A percentile compares a stretch with the other conserved stretches of the same genome.
Evolutionary conservation across 2,888 invertebrate genomes (phyloP).

Genomic region (Cryptosula pallasiana): DNA sequence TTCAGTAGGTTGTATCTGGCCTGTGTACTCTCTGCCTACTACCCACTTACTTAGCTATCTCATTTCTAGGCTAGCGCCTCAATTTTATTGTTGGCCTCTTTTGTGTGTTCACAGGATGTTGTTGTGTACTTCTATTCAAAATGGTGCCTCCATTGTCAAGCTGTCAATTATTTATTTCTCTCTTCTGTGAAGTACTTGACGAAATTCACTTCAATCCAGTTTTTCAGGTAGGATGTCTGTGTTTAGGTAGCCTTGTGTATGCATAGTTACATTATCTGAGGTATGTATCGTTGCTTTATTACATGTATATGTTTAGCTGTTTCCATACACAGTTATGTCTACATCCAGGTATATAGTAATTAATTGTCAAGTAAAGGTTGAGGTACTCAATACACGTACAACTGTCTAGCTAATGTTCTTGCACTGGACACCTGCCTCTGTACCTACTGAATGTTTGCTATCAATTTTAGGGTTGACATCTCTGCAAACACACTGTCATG

Average conservation of each 20-base stretch:
- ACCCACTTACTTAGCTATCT: too few relatives aligned
- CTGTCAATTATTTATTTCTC: conserved; percentile 65
- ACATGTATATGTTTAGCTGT: too few relatives aligned
- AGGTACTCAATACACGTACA: too few relatives aligned
- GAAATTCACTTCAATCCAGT: neutral
- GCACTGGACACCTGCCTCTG: too few relatives aligned
- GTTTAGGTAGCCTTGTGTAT: neutral
- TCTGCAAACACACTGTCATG: neutral
- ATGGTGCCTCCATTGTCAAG: conserved; percentile 71
- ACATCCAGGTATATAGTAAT: too few relatives aligned
- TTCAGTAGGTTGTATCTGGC: too few relatives aligned
- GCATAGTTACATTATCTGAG: neutral
- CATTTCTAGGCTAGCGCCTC: too few relatives aligned
- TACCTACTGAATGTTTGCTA: neutral
- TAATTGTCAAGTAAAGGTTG: too few relatives aligned
- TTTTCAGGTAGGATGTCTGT: conserved; percentile 4
- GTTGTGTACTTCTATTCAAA: conserved; percentile 73
- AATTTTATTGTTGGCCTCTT: neutral
- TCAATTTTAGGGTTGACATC: neutral
- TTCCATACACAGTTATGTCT: too few relatives aligned
- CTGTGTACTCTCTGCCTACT: too few relatives aligned
- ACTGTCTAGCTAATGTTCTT: too few relatives aligned
- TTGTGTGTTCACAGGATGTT: conserved; percentile 61
- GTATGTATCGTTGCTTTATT: neutral
- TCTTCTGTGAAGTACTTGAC: conserved; percentile 63